phyloP scores from a whole-genome alignment of 1,140 invertebrate species.

The Drosophila melanica region DNA sequence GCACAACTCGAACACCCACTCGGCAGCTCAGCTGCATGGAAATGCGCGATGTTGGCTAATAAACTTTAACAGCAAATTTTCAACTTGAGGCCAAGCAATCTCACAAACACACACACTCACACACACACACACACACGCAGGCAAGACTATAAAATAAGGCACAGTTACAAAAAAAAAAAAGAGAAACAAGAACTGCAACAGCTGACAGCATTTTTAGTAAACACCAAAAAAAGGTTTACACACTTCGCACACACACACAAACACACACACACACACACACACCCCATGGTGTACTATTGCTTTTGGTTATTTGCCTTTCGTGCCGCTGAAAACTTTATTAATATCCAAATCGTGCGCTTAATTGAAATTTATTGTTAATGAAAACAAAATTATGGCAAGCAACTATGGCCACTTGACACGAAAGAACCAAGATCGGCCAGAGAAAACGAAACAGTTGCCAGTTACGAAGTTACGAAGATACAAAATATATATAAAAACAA shows the following conservation, averaged over 20 bases:
- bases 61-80: conserved; percentile 49
- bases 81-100: conserved; percentile 19
- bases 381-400: conserved; percentile 71
- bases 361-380: conserved; percentile 83
- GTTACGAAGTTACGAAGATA: conserved; percentile 2
- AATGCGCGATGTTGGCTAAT: conserved; percentile 52
- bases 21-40: conserved; percentile 16
- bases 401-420: conserved; percentile 67
- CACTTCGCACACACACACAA: conserved; percentile 13
- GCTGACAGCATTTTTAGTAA: conserved; percentile 11
- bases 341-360: conserved; percentile 78
- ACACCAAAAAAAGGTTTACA: conserved; percentile 21
- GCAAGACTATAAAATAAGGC: conserved; percentile 7
- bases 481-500: not conserved
- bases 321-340: conserved; percentile 78
- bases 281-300: conserved; percentile 19
- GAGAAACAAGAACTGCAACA: conserved; percentile 20
- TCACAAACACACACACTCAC: conserved; percentile 15
- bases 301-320: conserved; percentile 67
- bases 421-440: conserved; percentile 54
- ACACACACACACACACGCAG: conserved; percentile 15
- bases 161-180: conserved; percentile 8
- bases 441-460: conserved; percentile 18
- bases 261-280: conserved; percentile 5
- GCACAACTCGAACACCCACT: conserved; percentile 54